Evolutionary conservation across 2,113 vertebrate species (phyloP).

Genomic region (Cynoglossus semilaevis): DNA sequence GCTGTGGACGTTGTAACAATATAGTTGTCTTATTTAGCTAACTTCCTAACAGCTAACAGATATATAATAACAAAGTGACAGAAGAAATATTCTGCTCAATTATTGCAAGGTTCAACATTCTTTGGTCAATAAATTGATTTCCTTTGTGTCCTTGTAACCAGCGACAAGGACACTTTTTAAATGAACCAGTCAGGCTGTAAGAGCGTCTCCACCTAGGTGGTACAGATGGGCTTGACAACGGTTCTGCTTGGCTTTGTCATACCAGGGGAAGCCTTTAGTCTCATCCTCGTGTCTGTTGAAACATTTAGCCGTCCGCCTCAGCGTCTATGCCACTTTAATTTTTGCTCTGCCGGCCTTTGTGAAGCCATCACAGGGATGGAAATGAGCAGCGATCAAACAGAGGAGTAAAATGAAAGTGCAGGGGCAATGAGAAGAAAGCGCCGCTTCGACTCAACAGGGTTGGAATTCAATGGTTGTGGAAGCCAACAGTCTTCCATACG

Average conservation of each 20-base stretch:
- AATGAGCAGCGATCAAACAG: slow-evolving; percentile 43
- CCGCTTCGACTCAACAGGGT: slow-evolving; percentile 34
- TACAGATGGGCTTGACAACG: slow-evolving; percentile 13
- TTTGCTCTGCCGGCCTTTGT: slow-evolving; percentile 5
- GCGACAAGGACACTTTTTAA: no score
- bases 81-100: no score
- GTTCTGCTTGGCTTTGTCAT: slow-evolving; percentile 30
- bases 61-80: no score
- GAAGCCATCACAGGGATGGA: slow-evolving; percentile 15
- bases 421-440: slow-evolving; percentile 31
- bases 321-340: slow-evolving; percentile 24
- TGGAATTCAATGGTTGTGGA: slow-evolving; percentile 54
- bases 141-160: no score
- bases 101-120: no score
- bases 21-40: no score
- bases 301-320: slow-evolving; percentile 52
- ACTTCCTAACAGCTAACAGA: no score
- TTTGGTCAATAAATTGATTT: no score
- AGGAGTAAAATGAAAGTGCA: slow-evolving; percentile 26
- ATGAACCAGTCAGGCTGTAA: no score
- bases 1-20: no score
- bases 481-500: slow-evolving; percentile 43
- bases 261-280: slow-evolving; percentile 25
- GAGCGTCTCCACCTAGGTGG: no score
- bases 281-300: slow-evolving; percentile 37